Conservation (phyloP, 2,797 vertebrate genomes). For the Lemur catta region DNA sequence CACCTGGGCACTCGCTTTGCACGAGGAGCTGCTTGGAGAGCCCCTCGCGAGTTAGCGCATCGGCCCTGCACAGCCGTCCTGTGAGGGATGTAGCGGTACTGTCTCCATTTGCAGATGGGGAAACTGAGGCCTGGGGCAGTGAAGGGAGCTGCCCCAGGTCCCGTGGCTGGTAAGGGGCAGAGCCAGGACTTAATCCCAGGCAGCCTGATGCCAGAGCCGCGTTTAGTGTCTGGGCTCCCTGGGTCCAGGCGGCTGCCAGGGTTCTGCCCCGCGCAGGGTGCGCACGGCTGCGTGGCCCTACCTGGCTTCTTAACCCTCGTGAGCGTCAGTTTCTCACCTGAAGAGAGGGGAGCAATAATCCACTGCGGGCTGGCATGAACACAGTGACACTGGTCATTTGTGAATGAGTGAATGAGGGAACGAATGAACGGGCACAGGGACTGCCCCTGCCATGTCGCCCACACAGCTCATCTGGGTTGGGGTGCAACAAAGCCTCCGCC, state of each 20-base stretch:
- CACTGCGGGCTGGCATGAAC: background rate
- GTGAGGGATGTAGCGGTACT: rapidly evolving
- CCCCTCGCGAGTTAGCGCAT: rapidly evolving
- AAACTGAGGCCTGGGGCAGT: background rate
- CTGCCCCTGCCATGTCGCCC: rapidly evolving
- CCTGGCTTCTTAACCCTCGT: rapidly evolving
- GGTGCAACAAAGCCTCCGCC: background rate
- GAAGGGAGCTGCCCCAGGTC: background rate
- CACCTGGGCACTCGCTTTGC: background rate
- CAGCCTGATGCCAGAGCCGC: background rate
- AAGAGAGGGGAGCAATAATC: background rate
- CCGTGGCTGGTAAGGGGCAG: background rate
- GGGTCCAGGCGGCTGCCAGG: background rate
- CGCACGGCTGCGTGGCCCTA: background rate
- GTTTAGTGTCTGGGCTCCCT: rapidly evolving
- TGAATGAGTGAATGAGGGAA: too few species aligned
- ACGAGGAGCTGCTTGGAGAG: too few species aligned
- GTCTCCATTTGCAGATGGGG: background rate
- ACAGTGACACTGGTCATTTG: rapidly evolving
- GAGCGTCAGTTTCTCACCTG: background rate
- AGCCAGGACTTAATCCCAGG: background rate
- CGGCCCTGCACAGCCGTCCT: rapidly evolving
- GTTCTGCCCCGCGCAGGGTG: background rate
- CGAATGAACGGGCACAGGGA: background rate
- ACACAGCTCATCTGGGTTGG: background rate